Base-by-base conservation (phyloP, 2,113 vertebrate species). In the Bombycilla garrulus region DNA sequence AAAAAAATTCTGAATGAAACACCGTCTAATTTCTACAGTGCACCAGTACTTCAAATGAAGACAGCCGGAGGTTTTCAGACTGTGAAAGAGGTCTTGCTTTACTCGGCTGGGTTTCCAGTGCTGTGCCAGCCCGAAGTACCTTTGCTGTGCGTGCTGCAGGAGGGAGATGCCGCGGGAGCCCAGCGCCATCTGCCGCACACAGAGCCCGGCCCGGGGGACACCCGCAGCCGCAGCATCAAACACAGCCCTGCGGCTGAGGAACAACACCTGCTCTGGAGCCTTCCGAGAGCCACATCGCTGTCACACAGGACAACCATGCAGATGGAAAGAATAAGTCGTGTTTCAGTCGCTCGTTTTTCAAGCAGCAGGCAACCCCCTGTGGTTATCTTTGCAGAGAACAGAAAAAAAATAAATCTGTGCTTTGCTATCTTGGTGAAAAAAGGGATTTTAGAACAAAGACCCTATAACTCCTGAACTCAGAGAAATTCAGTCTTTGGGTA, bases 171-270 rank as follows among this genome's bases (percentile, higher is more conserved):
- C 0, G 5, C 78, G 71, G 79, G 53, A 40, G 16, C 92, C 64
- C 91, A 95, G 95, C 88, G 87, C 96, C 96, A 95, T 22, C 95
- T 97, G 83, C 93, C 77, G 96, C 90, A 31, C 74, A 11, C 36
- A 48, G 26, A 73, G 42, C 23, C 67, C 19, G 28, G 3, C 54
- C 76, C 45, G 57, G 10, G 10, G 4, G 35, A n/a, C n/a, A 12
- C 29, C 26, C 35, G 33, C 16, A 23, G 54, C 16, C 11, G 17
- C 31, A 53, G 25, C 48, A 24, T 4, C 62, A 5, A 21, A 17
- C 25, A 20, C 29, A 44, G 67, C 38, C 33, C 58, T 5, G 60
- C 47, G 51, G 22, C 35, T 35, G 20, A 0, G n/a, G 5, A 26
- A 71, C 61, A 60, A 15, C 28, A 24, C 8, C 51, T 35, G 19